Evolutionary conservation across 2,888 invertebrate species (phyloP), one percentile per base, ranked within the genome.

Genomic region (Xestia ashworthii): DNA sequence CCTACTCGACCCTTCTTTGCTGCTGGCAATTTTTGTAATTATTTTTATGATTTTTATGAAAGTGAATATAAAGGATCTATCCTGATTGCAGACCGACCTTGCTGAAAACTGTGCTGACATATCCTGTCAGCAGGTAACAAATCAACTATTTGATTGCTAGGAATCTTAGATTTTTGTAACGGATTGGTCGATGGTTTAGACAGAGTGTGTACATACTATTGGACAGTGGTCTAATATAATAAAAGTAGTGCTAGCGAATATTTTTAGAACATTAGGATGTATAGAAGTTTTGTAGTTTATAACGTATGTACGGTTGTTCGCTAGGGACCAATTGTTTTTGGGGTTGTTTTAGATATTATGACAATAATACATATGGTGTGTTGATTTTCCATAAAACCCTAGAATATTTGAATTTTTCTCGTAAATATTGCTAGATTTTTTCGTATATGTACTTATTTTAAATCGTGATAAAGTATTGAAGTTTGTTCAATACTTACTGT

Each of bases 51-150:
- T 86, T 76, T 81, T 89, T 78, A 89, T 87, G 85, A 90, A 90
- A 88, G 83, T 91, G 92, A 92, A 90, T 91, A 93, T 94, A 93
- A 93, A 94, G 90, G 91, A 88, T 91, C 92, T 94, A 93, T 94
- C 94, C 95, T 96, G 94, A 96, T 96, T 96, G 90, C 96, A 96
- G 96, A 96, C 93, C 91, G 95, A 96, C 95, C 96, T 96, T 91
- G 96, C 95, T 87, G 96, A 96, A 95, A 96, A 96, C 93, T 96
- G 96, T 96, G 96, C 96, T 96, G 96, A 96, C 96, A 95, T 96
- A 93, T 96, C 96, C 94, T 96, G 96, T 96, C 96, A 96, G 96
- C 96, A 96, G 96, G 96, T 96, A 96, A 96, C 89, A 88, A 90
- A 92, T 87, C 85, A 91, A 92, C 85, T 90, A 89, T 93, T 93